Evolutionary conservation across 2,797 vertebrate species (phyloP).

Genomic region (Phalanger gymnotis): DNA sequence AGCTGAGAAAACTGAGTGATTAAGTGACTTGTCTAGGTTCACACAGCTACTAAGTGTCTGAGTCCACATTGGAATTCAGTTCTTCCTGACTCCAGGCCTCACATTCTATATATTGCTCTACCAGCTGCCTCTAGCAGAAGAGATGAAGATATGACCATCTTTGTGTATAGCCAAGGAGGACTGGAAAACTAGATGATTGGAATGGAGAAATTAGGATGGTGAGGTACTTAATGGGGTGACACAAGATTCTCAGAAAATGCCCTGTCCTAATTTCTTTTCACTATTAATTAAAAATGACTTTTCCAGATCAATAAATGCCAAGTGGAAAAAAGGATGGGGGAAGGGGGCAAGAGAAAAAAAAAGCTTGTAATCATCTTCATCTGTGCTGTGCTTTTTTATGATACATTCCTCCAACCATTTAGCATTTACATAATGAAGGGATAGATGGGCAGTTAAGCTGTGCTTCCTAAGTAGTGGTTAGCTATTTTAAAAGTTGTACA

Average conservation of each 20-base stretch:
- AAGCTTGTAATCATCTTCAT: not conserved
- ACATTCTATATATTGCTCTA: not conserved
- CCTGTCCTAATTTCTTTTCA: not conserved
- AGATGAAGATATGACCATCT: not conserved
- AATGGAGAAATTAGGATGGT: not conserved
- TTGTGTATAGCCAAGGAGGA: not conserved
- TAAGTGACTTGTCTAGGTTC: not conserved
- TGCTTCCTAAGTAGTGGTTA: not conserved
- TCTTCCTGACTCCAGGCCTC: not conserved
- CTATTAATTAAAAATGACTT: not conserved
- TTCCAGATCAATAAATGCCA: not conserved
- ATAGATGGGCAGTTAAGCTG: not conserved
- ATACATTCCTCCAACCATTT: not conserved
- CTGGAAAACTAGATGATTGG: not conserved
- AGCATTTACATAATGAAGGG: not conserved
- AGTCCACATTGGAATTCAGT: not conserved
- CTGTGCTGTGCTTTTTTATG: not conserved
- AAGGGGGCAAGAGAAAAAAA: not conserved
- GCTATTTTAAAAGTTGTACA: not conserved
- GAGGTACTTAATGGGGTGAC: not conserved
- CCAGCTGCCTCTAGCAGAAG: not conserved
- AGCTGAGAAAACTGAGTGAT: not conserved
- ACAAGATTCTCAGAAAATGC: not conserved
- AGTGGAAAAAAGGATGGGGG: not conserved
- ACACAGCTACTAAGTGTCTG: not conserved